Evolutionary conservation across 1,140 invertebrate species (phyloP), one percentile per base, ranked within the genome.

Genomic region (Patella vulgata): DNA sequence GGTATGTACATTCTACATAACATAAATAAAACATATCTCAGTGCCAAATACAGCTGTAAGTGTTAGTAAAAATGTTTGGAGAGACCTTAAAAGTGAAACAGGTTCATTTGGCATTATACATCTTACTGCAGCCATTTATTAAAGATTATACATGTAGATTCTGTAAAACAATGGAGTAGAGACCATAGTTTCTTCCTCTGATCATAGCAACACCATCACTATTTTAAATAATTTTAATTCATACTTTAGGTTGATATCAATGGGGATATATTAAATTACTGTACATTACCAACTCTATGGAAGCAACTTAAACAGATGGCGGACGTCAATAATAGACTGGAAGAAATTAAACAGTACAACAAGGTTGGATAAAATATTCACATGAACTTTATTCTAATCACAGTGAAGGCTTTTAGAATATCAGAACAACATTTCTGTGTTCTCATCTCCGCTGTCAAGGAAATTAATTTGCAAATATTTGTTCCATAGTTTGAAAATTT

Each of bases 261-360:
- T 27, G 63, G 65, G 11, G 11, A 21, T 2, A 43, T 39, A 17
- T 36, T 77, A 21, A 62, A 50, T 3, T 42, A 74, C 43, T 73
- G 72, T 51, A 72, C 63, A 5, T 59, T 74, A 9, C 21, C 39
- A 11, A 39, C 60, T 11, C 46, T 75, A 19, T 70, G 63, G 63
- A 19, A 59, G 9, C 27, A 64, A n/a, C 59, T 77, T n/a, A 70
- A 71, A 48, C 51, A 54, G 27, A 48, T 48, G 39, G 69, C 70
- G 14, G 55, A 70, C 12, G 66, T 74, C 17, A 30, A 44, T 1
- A 48, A 51, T n/a, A 52, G 74, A 9, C 48, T 59, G 39, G 40
- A 47, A 30, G 53, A 65, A 12, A 55, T 70, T 14, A 59, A 57
- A 0, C 51, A 36, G 23, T 75, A 65, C 57, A 75, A 75, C 31